These are phyloP conservation scores for Pollenia angustigena DNA, from an alignment of 2,888 invertebrate species.

Conservation along the genomic window DNA sequence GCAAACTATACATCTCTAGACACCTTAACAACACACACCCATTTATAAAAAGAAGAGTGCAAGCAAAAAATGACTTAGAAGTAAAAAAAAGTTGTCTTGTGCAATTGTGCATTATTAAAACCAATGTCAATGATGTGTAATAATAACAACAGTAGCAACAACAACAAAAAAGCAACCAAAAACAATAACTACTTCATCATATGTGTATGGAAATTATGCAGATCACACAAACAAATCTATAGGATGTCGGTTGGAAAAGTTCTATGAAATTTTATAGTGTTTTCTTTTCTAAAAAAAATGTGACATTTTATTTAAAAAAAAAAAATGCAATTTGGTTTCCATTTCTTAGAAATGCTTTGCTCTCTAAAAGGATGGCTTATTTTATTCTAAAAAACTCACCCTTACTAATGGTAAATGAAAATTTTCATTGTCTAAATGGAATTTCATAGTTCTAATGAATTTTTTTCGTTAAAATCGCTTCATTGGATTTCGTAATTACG, in stretches of 20 bases:
- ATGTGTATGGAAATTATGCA: not conserved
- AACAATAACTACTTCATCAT: conserved; percentile 3
- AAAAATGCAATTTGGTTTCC: no score
- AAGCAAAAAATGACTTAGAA: conserved; percentile 9
- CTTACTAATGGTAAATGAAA: no score
- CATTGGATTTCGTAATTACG: no score
- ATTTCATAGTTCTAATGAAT: no score
- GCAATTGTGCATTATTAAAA: conserved; percentile 65
- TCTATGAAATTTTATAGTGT: no score
- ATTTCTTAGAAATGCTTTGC: no score
- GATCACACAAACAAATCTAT: not conserved
- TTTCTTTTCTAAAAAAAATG: no score
- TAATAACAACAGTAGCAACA: conserved; percentile 36
- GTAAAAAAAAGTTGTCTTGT: conserved; percentile 42
- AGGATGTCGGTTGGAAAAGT: not conserved
- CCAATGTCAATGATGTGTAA: conserved; percentile 62
- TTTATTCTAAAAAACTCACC: no score
- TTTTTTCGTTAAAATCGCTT: no score
- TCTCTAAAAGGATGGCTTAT: no score
- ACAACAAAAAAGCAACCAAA: not conserved
- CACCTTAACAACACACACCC: not conserved
- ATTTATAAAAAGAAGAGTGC: not conserved
- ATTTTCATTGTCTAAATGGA: no score
- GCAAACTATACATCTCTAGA: conserved; percentile 10
- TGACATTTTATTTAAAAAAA: no score